Percentiles rank a stretch among this genome's conserved stretches.
Evolutionary conservation across 2,888 invertebrate species (phyloP).

Genomic region (Hololepta plana): DNA sequence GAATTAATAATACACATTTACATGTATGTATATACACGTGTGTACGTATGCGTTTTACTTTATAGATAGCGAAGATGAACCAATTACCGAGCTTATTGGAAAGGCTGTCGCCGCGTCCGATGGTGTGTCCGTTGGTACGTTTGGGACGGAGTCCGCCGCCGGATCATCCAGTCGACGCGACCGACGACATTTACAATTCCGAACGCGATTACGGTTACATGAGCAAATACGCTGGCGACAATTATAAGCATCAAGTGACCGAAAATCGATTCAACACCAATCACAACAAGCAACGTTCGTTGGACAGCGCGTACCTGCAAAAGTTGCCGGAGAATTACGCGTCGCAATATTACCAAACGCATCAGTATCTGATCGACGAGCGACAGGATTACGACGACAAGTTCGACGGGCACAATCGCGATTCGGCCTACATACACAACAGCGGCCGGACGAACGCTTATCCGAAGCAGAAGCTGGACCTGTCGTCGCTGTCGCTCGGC

Average conservation of each 20-base stretch:
- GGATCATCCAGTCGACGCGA: slow-evolving; percentile 12
- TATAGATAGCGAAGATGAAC: slow-evolving; percentile 15
- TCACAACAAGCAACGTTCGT: slow-evolving; percentile 10
- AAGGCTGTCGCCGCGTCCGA: slow-evolving; percentile 26
- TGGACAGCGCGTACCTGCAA: slow-evolving; percentile 15
- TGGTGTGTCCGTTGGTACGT: slow-evolving; percentile 41
- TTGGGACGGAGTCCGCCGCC: slow-evolving; percentile 32
- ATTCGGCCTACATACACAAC: slow-evolving; percentile 5
- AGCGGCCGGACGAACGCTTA: slow-evolving; percentile 11
- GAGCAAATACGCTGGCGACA: slow-evolving; percentile 7
- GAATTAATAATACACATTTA: too few relatives aligned
- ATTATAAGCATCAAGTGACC: slow-evolving; percentile 7
- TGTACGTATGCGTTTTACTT: slow-evolving; percentile 5
- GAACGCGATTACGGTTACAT: slow-evolving; percentile 13
- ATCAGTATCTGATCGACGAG: slow-evolving; percentile 11
- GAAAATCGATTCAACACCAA: slow-evolving; percentile 7
- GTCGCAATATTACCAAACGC: slow-evolving; percentile 7
- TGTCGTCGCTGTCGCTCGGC: slow-evolving; percentile 23
- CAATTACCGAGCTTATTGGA: slow-evolving; percentile 20
- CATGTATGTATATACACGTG: too few relatives aligned
- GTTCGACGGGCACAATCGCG: slow-evolving; percentile 7
- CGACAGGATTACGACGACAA: slow-evolving; percentile 13
- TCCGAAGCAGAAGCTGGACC: slow-evolving; percentile 21
- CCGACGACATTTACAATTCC: slow-evolving; percentile 14
- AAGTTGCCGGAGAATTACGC: slow-evolving; percentile 12